Evolutionary conservation across 1,140 invertebrate species (phyloP), one percentile per base, ranked within the genome.

Genomic region (Sycobia sp.): DNA sequence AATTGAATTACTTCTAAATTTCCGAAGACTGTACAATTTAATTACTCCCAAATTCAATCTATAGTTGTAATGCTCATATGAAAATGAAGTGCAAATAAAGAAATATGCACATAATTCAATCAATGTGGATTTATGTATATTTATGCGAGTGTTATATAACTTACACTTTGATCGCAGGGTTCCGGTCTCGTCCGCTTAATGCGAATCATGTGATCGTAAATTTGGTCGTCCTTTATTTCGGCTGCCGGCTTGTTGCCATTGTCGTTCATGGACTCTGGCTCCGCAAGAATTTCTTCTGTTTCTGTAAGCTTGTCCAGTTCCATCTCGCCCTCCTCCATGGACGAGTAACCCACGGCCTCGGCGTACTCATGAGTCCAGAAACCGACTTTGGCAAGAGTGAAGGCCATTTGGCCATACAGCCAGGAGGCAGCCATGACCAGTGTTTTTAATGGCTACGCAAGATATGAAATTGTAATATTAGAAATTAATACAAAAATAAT

Each of bases 151-250:
- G n/a, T n/a, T n/a, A n/a, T n/a, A n/a, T n/a, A n/a, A 14, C 3
- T 36, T 77, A 86, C 85, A 70, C 91, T 86, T 73, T 90, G 84
- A 75, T 94, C 91, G 73, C 92, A 95, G 1, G 91, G 88, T 64
- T 90, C 86, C 0, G 90, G 89, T 41, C 87, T 83, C 0, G 92
- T 94, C 63, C 91, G 85, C 62, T 91, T 91, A 67, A 94, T 90
- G 4, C 87, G 79, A 0, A 89, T 81, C 10, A 84, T 71, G 44
- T 84, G 82, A 64, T 87, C 84, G 67, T 85, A 84, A 57, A 84
- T 80, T 65, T 85, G 81, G 20, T 87, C 87, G 7, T 75, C 73
- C 9, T 78, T 79, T 3, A 61, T 36, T 14, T 83, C 81, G n/a
- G 79, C 75, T 4, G 82, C 73, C 1, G 81, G 78, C 0, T 82